Percentiles rank a stretch among this genome's conserved stretches.
Evolutionary conservation across 1,140 invertebrate genomes (phyloP).

Genomic region (Zaprionus ornatus): DNA sequence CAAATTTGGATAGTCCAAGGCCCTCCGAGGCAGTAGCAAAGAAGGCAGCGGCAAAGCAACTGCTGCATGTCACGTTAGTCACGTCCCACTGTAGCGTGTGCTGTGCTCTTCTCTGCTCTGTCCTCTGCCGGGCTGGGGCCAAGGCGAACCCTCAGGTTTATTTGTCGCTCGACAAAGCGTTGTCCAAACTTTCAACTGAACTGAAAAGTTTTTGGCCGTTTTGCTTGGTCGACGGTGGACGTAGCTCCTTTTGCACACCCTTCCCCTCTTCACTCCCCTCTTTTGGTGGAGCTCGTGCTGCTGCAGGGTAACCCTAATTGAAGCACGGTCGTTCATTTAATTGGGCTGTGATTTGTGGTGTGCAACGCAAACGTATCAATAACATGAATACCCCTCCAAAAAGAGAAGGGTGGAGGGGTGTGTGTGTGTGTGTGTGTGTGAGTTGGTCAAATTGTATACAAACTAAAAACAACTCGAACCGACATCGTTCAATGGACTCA

Average conservation of each 20-base stretch:
- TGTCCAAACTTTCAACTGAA: constrained; percentile 58
- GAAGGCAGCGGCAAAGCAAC: neutral
- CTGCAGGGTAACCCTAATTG: constrained; percentile 66
- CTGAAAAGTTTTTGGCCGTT: constrained; percentile 67
- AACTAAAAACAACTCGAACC: constrained; percentile 36
- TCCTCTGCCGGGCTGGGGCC: neutral
- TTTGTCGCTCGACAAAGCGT: constrained; percentile 57
- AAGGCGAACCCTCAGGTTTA: constrained; percentile 44
- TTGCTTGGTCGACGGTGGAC: constrained; percentile 30
- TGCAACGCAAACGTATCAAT: constrained; percentile 67
- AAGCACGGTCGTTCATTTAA: constrained; percentile 71
- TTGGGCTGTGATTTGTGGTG: constrained; percentile 78
- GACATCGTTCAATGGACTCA: constrained; percentile 19
- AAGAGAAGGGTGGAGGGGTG: neutral
- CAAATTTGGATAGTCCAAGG: neutral
- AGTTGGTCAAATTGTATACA: constrained; percentile 10
- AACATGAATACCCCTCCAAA: constrained; percentile 23
- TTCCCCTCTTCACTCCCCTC: neutral
- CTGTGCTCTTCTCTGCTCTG: neutral
- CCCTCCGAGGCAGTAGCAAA: neutral
- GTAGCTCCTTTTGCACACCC: neutral
- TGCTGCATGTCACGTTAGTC: constrained; percentile 4
- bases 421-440: neutral
- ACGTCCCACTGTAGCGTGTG: constrained; percentile 14
- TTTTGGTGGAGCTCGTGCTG: neutral